A percentile compares a stretch with the other conserved stretches of the same genome.
These are phyloP conservation scores for Dolichomitus sp. DNA, from an alignment of 2,888 invertebrate species.

Conservation along the genomic window DNA sequence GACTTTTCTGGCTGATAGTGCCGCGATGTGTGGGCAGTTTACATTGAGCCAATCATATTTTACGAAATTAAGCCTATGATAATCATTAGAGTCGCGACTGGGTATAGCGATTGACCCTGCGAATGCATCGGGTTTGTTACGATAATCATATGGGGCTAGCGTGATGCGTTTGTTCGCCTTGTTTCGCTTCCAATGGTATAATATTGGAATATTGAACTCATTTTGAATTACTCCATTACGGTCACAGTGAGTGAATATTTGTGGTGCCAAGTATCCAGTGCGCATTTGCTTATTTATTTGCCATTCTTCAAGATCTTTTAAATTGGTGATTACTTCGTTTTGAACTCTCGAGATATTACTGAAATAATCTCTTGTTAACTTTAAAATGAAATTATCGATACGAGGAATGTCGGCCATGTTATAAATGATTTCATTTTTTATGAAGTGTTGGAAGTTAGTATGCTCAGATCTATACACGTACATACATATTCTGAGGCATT, in stretches of 20 bases:
- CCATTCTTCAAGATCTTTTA: background rate
- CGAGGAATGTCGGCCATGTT: slow-evolving; percentile 3
- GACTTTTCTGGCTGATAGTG: background rate
- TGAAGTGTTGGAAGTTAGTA: slow-evolving; percentile 4
- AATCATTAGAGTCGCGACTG: background rate
- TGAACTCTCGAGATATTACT: background rate
- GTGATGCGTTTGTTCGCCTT: slow-evolving; percentile 2
- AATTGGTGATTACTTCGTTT: background rate
- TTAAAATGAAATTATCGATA: slow-evolving; percentile 18
- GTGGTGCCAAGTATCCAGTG: slow-evolving; percentile 10
- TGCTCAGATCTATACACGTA: background rate
- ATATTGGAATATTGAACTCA: background rate
- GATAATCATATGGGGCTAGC: background rate
- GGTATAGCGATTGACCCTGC: background rate
- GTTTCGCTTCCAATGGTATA: slow-evolving; percentile 21
- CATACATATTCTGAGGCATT: slow-evolving; percentile 19
- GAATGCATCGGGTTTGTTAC: background rate
- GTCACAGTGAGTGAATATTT: slow-evolving; percentile 11
- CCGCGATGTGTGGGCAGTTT: background rate
- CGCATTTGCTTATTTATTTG: background rate
- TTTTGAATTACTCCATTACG: slow-evolving; percentile 12
- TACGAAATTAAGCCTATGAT: background rate
- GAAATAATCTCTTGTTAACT: slow-evolving; percentile 22
- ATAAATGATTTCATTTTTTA: slow-evolving; percentile 26
- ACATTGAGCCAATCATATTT: background rate